Base-by-base conservation (phyloP, 2,113 vertebrate species). In the Sitta europaea region DNA sequence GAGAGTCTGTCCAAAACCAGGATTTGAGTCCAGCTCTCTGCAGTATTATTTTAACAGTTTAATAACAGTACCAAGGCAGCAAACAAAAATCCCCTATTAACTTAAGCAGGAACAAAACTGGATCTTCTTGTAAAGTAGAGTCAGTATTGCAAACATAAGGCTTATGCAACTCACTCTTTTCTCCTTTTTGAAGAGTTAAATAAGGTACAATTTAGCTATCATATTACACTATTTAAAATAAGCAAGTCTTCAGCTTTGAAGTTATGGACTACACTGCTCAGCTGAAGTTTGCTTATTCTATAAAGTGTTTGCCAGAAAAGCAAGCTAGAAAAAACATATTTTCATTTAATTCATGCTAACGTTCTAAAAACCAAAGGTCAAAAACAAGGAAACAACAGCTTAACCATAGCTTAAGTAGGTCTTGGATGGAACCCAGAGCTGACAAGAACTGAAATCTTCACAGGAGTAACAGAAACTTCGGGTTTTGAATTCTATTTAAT, bases 301-400 rank as follows among this genome's bases (percentile, higher is more conserved):
- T 24, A 12, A 93, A 40, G n/a, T 35, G 4, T 24, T 55, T 89
- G 48, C 43, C 74, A 88, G 51, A 92, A 92, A 91, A 74, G 48
- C 1, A 0, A n/a, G n/a, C n/a, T n/a, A n/a, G n/a, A n/a, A n/a
- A n/a, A n/a, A n/a, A n/a, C n/a, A n/a, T 62, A 58, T 84, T 82
- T 67, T 50, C 59, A 76, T 73, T 91, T 72, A 48, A 95, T 89
- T 93, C 90, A 84, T 5, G 18, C 40, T 71, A 90, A 57, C 53
- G 54, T 74, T 50, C 53, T 70, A n/a, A 94, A 61, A 93, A 78
- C 6, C 23, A 94, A 89, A 92, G 94, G 75, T 72, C 45, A 84
- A 92, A 90, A 93, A 20, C 28, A 94, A 67, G 72, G 58, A 82
- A 88, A 65, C 25, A 87, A 97, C 93, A 59, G 42, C 40, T 71